Conservation (phyloP, 2,888 invertebrate species). For the Cotesia congregata region DNA sequence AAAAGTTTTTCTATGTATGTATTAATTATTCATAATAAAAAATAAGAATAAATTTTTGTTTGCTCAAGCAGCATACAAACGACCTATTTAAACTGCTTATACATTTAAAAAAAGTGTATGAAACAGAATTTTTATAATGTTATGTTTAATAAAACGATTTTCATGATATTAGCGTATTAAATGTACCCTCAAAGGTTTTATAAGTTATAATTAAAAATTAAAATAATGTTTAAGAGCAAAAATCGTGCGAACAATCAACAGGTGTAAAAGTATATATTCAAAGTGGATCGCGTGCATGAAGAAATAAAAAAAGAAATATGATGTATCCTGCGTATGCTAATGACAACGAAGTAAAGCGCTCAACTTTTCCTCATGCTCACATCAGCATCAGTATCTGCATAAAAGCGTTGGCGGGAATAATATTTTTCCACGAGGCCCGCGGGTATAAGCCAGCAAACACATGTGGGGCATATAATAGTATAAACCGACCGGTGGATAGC, state of each 20-base stretch:
- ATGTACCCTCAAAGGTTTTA: background rate
- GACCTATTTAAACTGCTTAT: too few species aligned
- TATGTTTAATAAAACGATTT: background rate
- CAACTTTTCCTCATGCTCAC: slow-evolving; percentile 48
- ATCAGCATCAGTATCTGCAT: slow-evolving; percentile 3
- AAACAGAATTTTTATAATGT: background rate
- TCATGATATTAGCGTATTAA: background rate
- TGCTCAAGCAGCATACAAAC: too few species aligned
- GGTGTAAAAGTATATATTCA: slow-evolving; percentile 38
- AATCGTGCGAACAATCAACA: slow-evolving; percentile 37
- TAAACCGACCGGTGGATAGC: slow-evolving; percentile 50
- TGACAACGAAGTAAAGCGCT: slow-evolving; percentile 43
- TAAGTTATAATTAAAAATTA: slow-evolving; percentile 6
- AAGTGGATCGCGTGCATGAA: slow-evolving; percentile 54
- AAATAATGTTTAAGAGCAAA: background rate
- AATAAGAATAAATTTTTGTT: too few species aligned
- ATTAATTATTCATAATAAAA: too few species aligned
- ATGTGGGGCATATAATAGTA: slow-evolving; percentile 49
- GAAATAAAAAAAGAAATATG: slow-evolving; percentile 49
- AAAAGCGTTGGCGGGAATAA: slow-evolving; percentile 21
- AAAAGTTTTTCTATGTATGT: too few species aligned
- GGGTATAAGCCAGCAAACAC: slow-evolving; percentile 34
- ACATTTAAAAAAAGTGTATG: too few species aligned
- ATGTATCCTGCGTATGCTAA: slow-evolving; percentile 61
- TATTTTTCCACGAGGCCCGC: slow-evolving; percentile 37